Percentiles rank a stretch among this genome's conserved stretches.
These are phyloP conservation scores for Ceratoteleas bidentatus DNA, from an alignment of 1,140 invertebrate species.

Conservation along the genomic window DNA sequence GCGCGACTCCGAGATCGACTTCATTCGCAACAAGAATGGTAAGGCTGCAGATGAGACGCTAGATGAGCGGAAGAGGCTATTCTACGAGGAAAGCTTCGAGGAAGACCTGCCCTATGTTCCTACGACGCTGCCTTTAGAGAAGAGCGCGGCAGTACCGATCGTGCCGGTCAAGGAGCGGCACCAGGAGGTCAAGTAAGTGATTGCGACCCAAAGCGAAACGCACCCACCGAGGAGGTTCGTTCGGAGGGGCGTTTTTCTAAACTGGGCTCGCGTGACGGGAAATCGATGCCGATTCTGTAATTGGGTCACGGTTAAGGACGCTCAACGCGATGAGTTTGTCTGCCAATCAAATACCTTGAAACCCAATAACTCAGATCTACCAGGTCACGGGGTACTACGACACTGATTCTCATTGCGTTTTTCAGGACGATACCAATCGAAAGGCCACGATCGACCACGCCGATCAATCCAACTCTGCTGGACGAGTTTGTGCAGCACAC, in stretches of 20 bases:
- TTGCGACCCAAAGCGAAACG: not conserved
- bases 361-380: no score
- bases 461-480: conserved; percentile 88
- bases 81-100: conserved; percentile 91
- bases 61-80: conserved; percentile 87
- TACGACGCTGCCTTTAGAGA: conserved; percentile 91
- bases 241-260: not conserved
- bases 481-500: conserved; percentile 86
- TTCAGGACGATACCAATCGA: conserved; percentile 92
- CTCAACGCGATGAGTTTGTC: not conserved
- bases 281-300: conserved; percentile 25
- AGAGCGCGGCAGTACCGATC: conserved; percentile 89
- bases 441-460: conserved; percentile 91
- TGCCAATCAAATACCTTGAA: no score
- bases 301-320: conserved; percentile 31
- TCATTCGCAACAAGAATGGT: conserved; percentile 73
- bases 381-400: no score
- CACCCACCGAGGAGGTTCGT: not conserved
- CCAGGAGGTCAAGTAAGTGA: conserved; percentile 80
- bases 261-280: not conserved
- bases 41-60: conserved; percentile 74
- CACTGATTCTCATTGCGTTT: conserved; percentile 68
- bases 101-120: conserved; percentile 93
- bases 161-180: conserved; percentile 90
- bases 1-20: conserved; percentile 85